phyloP scores from a whole-genome alignment of 2,888 invertebrate genomes.

The Heliconius ismenius region DNA sequence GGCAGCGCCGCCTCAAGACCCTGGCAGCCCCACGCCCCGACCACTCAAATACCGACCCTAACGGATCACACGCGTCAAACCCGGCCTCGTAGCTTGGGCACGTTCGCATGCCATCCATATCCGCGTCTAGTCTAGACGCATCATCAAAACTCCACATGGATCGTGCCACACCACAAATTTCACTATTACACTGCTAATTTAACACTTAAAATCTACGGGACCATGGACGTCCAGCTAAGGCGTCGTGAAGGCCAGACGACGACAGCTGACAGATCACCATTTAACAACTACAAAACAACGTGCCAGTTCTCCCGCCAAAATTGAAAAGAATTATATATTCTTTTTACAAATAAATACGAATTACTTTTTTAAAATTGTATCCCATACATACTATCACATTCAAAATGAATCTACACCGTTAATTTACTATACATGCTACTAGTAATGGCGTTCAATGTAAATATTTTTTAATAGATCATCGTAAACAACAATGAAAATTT shows the following conservation, averaged over 20 bases:
- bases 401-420: constrained; percentile 48
- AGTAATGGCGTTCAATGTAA: constrained; percentile 49
- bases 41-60: constrained; percentile 72
- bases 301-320: constrained; percentile 77
- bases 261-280: constrained; percentile 74
- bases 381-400: constrained; percentile 22
- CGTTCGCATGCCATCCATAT: constrained; percentile 76
- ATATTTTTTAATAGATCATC: constrained; percentile 32
- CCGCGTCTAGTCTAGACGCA: constrained; percentile 68
- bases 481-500: constrained; percentile 32
- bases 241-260: constrained; percentile 68
- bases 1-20: constrained; percentile 75
- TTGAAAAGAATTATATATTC: constrained; percentile 62
- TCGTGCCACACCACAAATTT: constrained; percentile 61
- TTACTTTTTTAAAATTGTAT: constrained; percentile 20
- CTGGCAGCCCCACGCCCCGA: constrained; percentile 68
- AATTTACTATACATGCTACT: constrained; percentile 47
- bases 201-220: constrained; percentile 62
- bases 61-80: constrained; percentile 74
- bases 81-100: constrained; percentile 76
- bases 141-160: constrained; percentile 73
- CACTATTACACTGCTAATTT: constrained; percentile 75
- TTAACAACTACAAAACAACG: constrained; percentile 61
- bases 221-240: constrained; percentile 61
- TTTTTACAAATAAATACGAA: constrained; percentile 55